Conservation (phyloP, 2,797 vertebrate species). For the Antrozous pallidus region DNA sequence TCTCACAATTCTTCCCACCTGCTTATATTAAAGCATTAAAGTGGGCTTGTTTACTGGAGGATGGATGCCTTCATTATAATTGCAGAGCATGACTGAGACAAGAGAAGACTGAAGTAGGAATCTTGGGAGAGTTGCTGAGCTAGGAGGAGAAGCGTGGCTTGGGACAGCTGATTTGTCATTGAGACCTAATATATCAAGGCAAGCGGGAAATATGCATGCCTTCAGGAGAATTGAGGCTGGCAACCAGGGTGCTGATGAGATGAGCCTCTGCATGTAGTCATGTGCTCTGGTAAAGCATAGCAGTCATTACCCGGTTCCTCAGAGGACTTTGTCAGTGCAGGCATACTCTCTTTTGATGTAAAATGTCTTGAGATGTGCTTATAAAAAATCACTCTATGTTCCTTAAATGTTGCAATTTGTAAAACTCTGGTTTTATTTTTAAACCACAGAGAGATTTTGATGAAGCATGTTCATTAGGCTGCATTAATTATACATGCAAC, state of each 20-base stretch:
- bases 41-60: slow-evolving; percentile 74
- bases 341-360: not conserved
- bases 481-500: slow-evolving; percentile 66
- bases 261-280: slow-evolving; percentile 26
- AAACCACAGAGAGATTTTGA: slow-evolving; percentile 67
- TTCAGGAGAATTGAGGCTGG: slow-evolving; percentile 59
- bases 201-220: slow-evolving; percentile 67
- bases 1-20: not conserved
- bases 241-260: slow-evolving; percentile 67
- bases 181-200: slow-evolving; percentile 78
- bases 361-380: not conserved
- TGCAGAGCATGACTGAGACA: slow-evolving; percentile 76
- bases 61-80: slow-evolving; percentile 81
- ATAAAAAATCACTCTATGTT: not conserved
- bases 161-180: slow-evolving; percentile 83
- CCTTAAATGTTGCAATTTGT: not conserved
- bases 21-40: slow-evolving; percentile 71
- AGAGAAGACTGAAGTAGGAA: slow-evolving; percentile 72
- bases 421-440: slow-evolving; percentile 50
- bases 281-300: slow-evolving; percentile 46
- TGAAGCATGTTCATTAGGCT: slow-evolving; percentile 68
- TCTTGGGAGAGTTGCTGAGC: slow-evolving; percentile 77
- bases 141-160: slow-evolving; percentile 75
- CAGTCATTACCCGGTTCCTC: slow-evolving; percentile 61
- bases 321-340: not conserved